These are phyloP conservation scores for Lynx canadensis DNA, from an alignment of 2,113 vertebrate species.

Conservation along the genomic window DNA sequence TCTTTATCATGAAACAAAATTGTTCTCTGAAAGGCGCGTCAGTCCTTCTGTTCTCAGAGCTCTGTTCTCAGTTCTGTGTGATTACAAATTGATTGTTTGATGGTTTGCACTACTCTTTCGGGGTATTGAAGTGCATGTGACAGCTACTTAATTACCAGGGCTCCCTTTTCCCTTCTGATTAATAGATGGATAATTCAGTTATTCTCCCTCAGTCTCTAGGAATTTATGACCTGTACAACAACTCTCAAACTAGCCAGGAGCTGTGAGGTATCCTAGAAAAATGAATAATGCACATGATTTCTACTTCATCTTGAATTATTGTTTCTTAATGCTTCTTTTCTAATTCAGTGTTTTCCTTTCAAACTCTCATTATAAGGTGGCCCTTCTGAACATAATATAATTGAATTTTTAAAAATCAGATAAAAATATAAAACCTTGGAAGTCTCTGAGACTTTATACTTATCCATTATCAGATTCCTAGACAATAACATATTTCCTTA, in stretches of 20 bases:
- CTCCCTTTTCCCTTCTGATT: conserved; percentile 43
- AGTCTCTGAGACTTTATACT: not conserved
- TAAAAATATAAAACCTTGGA: not conserved
- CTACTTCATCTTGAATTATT: not conserved
- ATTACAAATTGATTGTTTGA: conserved; percentile 17
- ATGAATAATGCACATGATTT: not conserved
- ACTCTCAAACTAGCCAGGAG: conserved; percentile 1
- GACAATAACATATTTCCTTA: not conserved
- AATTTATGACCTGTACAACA: not conserved
- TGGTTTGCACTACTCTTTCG: conserved; percentile 2
- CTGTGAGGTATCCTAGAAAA: conserved; percentile 31
- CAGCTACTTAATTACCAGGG: conserved; percentile 29
- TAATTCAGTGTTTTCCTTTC: not conserved
- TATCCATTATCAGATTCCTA: not conserved
- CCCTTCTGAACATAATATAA: not conserved
- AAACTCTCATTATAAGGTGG: not conserved
- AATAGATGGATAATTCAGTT: conserved; percentile 39
- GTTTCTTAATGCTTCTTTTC: not conserved
- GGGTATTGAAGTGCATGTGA: not conserved
- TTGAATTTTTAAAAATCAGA: conserved; percentile 15
- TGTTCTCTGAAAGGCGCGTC: not conserved
- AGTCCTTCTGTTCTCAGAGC: not conserved
- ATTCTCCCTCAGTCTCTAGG: not conserved
- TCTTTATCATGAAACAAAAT: conserved; percentile 1
- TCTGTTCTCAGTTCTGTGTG: not conserved